These are phyloP conservation scores for Rhopalosiphum nymphaeae DNA, from an alignment of 2,888 invertebrate genomes.

Conservation along the genomic window DNA sequence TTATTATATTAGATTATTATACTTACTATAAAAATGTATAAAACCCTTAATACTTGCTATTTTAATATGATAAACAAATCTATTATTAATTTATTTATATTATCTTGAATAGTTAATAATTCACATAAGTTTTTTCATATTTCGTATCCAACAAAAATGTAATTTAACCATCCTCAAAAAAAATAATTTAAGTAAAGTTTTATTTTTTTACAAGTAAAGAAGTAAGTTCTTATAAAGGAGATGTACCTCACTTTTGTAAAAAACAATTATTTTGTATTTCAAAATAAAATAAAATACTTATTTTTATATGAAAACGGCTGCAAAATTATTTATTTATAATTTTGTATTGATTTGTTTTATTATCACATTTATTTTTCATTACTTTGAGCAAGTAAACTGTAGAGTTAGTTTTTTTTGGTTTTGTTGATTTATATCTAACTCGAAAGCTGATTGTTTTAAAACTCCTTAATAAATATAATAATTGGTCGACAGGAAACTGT, in stretches of 20 bases:
- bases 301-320: not conserved
- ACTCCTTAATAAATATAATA: not conserved
- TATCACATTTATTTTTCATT: not conserved
- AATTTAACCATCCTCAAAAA: not conserved
- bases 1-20: not conserved
- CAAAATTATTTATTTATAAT: not conserved
- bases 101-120: not conserved
- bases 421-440: not conserved
- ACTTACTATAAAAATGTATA: not conserved
- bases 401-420: not conserved
- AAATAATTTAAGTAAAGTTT: not conserved
- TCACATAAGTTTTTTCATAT: not conserved
- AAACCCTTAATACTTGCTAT: not conserved
- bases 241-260: not conserved
- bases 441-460: slow-evolving; percentile 13
- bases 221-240: not conserved
- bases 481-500: not conserved
- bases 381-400: not conserved
- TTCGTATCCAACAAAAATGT: not conserved
- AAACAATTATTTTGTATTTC: not conserved
- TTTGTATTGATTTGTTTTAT: not conserved
- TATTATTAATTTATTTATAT: not conserved
- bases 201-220: not conserved
- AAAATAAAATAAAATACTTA: not conserved
- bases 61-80: not conserved